Base-by-base conservation (phyloP, 2,113 vertebrate species). In the Microcebus lehilahytsara region DNA sequence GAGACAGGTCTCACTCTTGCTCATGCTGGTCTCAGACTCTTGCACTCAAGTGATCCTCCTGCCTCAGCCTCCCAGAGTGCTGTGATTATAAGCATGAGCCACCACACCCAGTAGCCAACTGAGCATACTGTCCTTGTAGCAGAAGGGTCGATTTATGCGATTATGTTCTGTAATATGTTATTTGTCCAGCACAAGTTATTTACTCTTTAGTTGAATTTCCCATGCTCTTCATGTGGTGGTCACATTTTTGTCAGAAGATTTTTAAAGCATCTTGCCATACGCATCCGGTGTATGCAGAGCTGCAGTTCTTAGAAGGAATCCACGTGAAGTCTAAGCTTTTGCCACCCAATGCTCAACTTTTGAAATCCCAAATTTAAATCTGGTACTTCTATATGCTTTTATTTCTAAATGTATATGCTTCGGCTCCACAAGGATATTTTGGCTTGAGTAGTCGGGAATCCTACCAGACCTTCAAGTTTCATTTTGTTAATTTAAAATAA, bases 201-300 rank as follows among this genome's bases (percentile, higher is more conserved):
- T 97, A 78, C 71, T 85, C 67, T 96, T 51, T 30, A 67, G 60
- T 78, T 93, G 75, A 91, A 84, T 96, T 97, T 97, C 85, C 86
- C 64, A 0, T 91, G 95, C 77, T 89, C 46, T 89, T 78, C 66
- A 91, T 64, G 42, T 49, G 90, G 77, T 42, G 90, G 96, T 91
- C 97, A 96, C 97, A 93, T 88, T 97, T 97, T 95, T 95, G 25
- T 97, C 95, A 78, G 83, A 78, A 66, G 40, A 42, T 93, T 96
- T 97, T 91, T 95, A 88, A 88, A 87, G 9, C 9, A 16, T 77
- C 74, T 0, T 0, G 0, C 62, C 32, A 40, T 66, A 17, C 2
- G 58, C 9, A 95, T 30, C 53, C 32, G 20, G 25, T 19, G 37
- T n/a, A 75, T 37, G 42, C 92, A 85, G 96, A 81, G 13, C 49